These are phyloP conservation scores for Salminus brasiliensis DNA, from an alignment of 2,113 vertebrate genomes.

Conservation along the genomic window DNA sequence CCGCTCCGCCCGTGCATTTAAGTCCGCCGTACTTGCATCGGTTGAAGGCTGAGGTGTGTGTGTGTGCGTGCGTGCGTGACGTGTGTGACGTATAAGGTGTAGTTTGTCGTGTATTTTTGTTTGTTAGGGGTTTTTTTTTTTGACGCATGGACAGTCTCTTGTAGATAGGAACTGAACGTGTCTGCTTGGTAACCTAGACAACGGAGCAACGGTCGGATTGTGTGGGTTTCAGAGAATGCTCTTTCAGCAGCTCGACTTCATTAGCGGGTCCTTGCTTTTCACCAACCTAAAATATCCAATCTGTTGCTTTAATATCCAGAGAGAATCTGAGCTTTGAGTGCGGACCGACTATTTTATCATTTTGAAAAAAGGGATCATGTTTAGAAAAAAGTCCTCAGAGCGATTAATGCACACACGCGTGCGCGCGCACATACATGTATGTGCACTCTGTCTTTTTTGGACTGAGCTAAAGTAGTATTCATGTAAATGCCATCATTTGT, in stretches of 20 bases:
- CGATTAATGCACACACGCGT: too few species aligned
- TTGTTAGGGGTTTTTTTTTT: too few species aligned
- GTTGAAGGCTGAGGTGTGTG: conserved; percentile 16
- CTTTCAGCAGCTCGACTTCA: conserved; percentile 26
- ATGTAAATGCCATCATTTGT: too few species aligned
- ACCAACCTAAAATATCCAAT: background rate
- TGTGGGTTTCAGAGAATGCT: conserved; percentile 15
- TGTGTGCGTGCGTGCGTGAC: background rate
- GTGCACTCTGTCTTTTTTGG: too few species aligned
- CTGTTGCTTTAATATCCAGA: too few species aligned
- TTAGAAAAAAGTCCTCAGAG: too few species aligned
- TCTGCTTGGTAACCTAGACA: conserved; percentile 58
- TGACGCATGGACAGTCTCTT: conserved; percentile 39
- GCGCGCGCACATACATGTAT: too few species aligned
- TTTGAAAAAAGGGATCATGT: too few species aligned
- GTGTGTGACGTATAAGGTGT: conserved; percentile 42
- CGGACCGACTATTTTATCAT: too few species aligned
- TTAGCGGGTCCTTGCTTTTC: background rate
- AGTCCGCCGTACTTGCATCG: conserved; percentile 26
- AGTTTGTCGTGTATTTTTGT: conserved; percentile 44
- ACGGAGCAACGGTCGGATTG: conserved; percentile 32
- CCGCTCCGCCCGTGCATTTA: background rate
- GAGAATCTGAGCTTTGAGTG: too few species aligned
- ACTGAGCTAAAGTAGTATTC: too few species aligned
- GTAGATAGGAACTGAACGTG: conserved; percentile 53